Conservation (phyloP, 2,797 vertebrate genomes). For the Hozukius guyotensis region DNA sequence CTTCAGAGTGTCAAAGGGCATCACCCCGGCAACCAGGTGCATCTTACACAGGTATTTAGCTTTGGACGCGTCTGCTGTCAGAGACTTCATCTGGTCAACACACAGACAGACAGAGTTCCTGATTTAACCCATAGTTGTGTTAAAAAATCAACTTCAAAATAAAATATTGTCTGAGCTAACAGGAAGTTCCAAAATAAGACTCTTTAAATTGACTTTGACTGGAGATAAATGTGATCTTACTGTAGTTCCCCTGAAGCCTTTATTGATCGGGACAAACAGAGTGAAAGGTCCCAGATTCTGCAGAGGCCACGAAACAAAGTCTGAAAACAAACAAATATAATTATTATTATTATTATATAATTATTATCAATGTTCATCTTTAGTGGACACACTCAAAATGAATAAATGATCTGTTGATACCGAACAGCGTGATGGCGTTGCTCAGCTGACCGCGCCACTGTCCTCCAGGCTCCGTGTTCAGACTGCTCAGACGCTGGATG, state of each 20-base stretch:
- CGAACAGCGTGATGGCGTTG: constrained; percentile 85
- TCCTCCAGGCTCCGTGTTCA: constrained; percentile 85
- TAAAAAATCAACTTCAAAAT: neutral
- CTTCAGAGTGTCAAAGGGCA: constrained; percentile 82
- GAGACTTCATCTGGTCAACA: constrained; percentile 73
- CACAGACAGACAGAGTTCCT: neutral
- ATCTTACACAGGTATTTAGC: constrained; percentile 88
- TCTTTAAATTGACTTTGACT: neutral
- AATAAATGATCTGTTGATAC: constrained; percentile 67
- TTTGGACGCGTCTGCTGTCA: constrained; percentile 78
- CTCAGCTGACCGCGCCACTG: constrained; percentile 88
- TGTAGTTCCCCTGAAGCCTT: constrained; percentile 81
- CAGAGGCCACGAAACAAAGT: constrained; percentile 86
- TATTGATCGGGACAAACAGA: constrained; percentile 88
- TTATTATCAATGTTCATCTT: neutral
- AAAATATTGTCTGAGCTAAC: neutral
- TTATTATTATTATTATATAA: neutral
- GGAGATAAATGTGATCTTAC: constrained; percentile 67
- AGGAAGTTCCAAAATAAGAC: neutral
- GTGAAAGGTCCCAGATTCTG: constrained; percentile 91
- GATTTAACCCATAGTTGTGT: neutral
- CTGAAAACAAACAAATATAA: constrained; percentile 45
- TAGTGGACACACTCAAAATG: neutral
- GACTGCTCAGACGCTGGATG: constrained; percentile 86
- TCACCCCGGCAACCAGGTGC: constrained; percentile 88